Evolutionary conservation across 1,140 invertebrate species (phyloP), one percentile per base, ranked within the genome.

Genomic region (Caerostris extrusa): DNA sequence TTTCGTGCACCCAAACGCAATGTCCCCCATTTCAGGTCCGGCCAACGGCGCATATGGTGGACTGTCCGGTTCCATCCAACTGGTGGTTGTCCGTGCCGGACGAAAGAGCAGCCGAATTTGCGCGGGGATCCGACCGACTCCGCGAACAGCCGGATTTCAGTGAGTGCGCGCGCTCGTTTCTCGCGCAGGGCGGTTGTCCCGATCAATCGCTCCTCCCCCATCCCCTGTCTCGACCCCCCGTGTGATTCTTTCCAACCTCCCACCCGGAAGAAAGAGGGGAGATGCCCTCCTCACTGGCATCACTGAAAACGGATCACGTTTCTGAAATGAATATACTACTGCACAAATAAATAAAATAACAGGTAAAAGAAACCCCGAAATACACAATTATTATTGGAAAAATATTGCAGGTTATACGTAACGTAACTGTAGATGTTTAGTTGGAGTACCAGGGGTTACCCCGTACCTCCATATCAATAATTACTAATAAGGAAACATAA

Each of bases 71-170:
- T 55, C 82, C 53, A 57, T 56, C 82, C 82, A 83, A 83, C 82
- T 83, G 82, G 82, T 83, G 82, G 82, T 83, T 83, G 82, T 83
- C 71, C 71, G 71, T 77, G 71, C 71, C 71, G 82, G 82, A 83
- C 82, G 82, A 58, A 57, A 83, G 82, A 58, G 55, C 82, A 83
- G 82, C 82, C 71, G 71, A 77, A 77, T 77, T 77, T 77, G 71
- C 71, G 82, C 82, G 53, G 71, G 82, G 82, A 34, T 34, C 34
- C 71, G 19, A 8, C 7, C 71, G 34, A 34, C 50, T 34, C 50
- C 53, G 34, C 71, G 71, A 77, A 77, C 71, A 19, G 50, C 71
- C 82, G n/a, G 82, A 83, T 56, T 83, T 34, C 55, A 12, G 55
- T n/a, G 82, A 10, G 82, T 56, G 55, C 82, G 53, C 82, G n/a